These are phyloP conservation scores for Nebria brevicollis DNA, from an alignment of 2,888 invertebrate genomes.

Conservation along the genomic window DNA sequence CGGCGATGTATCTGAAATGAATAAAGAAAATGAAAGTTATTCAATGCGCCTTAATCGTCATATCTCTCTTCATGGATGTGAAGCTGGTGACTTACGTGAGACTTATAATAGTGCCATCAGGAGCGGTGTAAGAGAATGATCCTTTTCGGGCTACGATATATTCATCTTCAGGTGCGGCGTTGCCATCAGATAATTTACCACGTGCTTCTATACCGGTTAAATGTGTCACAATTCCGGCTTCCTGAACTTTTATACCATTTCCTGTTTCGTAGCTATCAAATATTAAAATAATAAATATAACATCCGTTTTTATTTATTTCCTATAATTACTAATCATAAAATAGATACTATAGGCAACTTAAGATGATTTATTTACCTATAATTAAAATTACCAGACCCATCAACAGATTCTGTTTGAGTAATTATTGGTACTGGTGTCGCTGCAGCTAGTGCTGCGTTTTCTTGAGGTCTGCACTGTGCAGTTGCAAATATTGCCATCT, in stretches of 20 bases:
- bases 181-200: conserved; percentile 57
- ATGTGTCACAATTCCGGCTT: conserved; percentile 75
- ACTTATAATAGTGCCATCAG: conserved; percentile 74
- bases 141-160: conserved; percentile 73
- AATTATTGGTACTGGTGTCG: conserved; percentile 64
- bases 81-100: conserved; percentile 63
- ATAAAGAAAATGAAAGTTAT: neutral
- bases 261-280: conserved; percentile 77
- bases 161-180: conserved; percentile 58
- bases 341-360: neutral
- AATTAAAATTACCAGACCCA: conserved; percentile 64
- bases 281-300: neutral
- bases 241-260: conserved; percentile 81
- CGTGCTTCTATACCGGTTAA: conserved; percentile 63
- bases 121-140: conserved; percentile 76
- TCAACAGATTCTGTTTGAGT: conserved; percentile 62
- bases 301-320: neutral
- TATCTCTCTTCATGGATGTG: neutral
- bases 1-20: conserved; percentile 70
- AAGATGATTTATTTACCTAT: conserved; percentile 57
- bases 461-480: conserved; percentile 35
- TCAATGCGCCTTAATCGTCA: neutral
- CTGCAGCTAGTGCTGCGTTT: conserved; percentile 54
- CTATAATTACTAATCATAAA: neutral
- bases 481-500: conserved; percentile 12